Conservation (phyloP, 2,113 vertebrate genomes). For the Urocolius indicus region DNA sequence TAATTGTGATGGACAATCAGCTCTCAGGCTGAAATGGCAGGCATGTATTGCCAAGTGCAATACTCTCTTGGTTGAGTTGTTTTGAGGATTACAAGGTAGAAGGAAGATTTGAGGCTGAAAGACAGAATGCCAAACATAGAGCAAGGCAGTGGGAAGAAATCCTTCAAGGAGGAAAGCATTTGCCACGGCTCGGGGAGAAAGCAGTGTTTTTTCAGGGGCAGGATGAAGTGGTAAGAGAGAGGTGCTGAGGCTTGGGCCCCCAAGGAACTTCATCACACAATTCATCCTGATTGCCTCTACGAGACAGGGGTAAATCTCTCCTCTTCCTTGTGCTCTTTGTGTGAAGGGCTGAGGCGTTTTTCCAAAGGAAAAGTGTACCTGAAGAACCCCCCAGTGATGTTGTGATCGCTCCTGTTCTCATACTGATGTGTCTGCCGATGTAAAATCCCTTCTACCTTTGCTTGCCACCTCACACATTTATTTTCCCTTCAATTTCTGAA, state of each 20-base stretch:
- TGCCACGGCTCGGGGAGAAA: not conserved
- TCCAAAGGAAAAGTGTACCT: not conserved
- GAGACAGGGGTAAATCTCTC: not conserved
- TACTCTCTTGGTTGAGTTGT: not conserved
- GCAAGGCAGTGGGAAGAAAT: not conserved
- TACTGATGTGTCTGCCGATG: not conserved
- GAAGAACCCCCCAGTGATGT: not conserved
- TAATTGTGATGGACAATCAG: not conserved
- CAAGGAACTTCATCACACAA: not conserved
- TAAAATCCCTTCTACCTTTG: not conserved
- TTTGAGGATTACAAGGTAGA: not conserved
- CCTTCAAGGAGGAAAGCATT: not conserved
- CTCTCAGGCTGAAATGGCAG: not conserved
- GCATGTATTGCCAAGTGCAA: rapidly evolving
- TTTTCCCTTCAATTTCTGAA: slow-evolving; percentile 43
- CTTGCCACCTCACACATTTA: slow-evolving; percentile 29
- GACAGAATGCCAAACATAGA: not conserved
- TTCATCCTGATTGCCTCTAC: not conserved
- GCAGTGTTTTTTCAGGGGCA: not conserved
- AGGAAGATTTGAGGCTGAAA: not conserved
- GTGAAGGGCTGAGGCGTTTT: not conserved
- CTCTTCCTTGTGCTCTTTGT: not conserved
- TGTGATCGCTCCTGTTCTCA: rapidly evolving
- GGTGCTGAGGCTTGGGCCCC: not conserved
- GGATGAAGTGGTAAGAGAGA: not conserved